phyloP scores from a whole-genome alignment of 2,888 invertebrate species.

The Pherbina coryleti region DNA sequence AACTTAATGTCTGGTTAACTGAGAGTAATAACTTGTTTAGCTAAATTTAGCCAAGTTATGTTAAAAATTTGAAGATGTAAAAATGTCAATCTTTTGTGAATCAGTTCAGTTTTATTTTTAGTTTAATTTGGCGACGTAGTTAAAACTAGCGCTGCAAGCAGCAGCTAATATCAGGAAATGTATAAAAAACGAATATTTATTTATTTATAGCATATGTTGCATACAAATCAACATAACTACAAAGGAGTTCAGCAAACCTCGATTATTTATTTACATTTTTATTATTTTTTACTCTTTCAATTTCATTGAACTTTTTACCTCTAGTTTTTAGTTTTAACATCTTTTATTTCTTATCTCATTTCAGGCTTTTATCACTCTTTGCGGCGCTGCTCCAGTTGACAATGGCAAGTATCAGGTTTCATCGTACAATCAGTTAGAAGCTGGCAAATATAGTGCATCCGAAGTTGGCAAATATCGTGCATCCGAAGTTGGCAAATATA shows the following conservation, averaged over 20 bases:
- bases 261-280: too few species aligned
- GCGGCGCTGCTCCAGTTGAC: conserved; percentile 56
- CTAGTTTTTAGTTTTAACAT: conserved; percentile 20
- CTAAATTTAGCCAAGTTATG: neutral
- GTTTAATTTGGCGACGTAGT: neutral
- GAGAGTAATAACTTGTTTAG: neutral
- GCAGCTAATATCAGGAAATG: neutral
- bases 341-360: conserved; percentile 40
- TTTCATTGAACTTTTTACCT: neutral
- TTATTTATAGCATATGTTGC: neutral
- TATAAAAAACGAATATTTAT: neutral
- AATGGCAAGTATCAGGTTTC: conserved; percentile 65
- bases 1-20: neutral
- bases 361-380: conserved; percentile 59
- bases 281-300: neutral
- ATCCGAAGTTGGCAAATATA: conserved; percentile 61
- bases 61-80: neutral
- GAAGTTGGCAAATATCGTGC: conserved; percentile 62
- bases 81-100: neutral
- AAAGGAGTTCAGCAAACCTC: too few species aligned
- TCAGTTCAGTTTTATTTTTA: neutral
- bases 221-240: too few species aligned
- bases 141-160: too few species aligned
- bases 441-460: conserved; percentile 59
- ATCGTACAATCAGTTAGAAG: conserved; percentile 50